Evolutionary conservation across 2,888 invertebrate genomes (phyloP).

Genomic region (Allolobophora icterica): DNA sequence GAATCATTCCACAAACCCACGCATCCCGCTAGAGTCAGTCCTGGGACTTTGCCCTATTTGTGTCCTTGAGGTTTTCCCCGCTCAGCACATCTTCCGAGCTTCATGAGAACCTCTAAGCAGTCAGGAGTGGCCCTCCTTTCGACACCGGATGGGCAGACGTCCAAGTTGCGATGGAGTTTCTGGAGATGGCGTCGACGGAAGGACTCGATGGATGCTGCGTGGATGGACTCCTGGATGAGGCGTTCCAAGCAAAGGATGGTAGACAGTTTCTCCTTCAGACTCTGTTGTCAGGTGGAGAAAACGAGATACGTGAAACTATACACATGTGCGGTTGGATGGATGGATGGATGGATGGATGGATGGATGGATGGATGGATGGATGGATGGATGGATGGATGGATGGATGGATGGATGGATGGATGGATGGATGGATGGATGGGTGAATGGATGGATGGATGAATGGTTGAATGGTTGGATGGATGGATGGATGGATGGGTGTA

Average conservation of each 20-base stretch:
- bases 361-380: too few species aligned
- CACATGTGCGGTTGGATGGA: too few species aligned
- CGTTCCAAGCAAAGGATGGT: not conserved
- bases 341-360: too few species aligned
- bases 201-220: not conserved
- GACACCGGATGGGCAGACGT: not conserved
- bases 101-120: not conserved
- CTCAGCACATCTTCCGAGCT: not conserved
- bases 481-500: too few species aligned
- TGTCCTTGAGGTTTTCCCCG: not conserved
- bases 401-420: not conserved
- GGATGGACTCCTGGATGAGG: not conserved
- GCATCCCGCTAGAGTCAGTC: not conserved
- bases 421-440: not conserved
- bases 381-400: not conserved
- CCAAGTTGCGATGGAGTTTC: too few species aligned
- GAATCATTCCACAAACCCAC: not conserved
- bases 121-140: not conserved
- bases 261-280: not conserved
- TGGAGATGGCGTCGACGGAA: not conserved
- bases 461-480: too few species aligned
- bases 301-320: not conserved
- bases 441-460: too few species aligned
- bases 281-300: not conserved
- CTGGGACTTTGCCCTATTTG: not conserved